A percentile compares a stretch with the other conserved stretches of the same genome.
Evolutionary conservation across 2,113 vertebrate species (phyloP).

Genomic region (Scopus umbretta): DNA sequence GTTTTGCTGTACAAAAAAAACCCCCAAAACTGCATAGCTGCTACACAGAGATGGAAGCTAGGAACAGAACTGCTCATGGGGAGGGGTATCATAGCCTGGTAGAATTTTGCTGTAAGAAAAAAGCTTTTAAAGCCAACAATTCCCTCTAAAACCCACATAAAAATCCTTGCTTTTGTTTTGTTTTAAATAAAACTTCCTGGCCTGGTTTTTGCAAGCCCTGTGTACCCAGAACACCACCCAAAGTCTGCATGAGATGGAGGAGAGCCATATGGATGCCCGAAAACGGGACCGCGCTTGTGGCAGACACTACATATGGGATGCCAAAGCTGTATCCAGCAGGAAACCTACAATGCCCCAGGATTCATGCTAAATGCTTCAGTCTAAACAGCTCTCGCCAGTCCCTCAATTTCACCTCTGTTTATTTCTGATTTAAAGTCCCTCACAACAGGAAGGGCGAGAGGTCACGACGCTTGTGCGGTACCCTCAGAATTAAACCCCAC

Average conservation of each 20-base stretch:
- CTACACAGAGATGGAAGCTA: background rate
- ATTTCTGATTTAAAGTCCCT: conserved; percentile 44
- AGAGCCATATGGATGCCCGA: background rate
- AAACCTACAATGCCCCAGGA: conserved; percentile 2
- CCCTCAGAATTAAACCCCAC: background rate
- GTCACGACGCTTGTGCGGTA: background rate
- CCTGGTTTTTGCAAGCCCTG: background rate
- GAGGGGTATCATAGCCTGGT: background rate
- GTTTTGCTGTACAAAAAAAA: conserved; percentile 3
- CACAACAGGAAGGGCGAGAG: conserved; percentile 38
- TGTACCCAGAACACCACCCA: background rate
- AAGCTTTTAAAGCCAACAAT: background rate
- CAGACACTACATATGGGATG: background rate
- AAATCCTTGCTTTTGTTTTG: background rate
- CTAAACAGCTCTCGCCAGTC: background rate
- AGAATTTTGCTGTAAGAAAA: background rate
- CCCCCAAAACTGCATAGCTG: background rate
- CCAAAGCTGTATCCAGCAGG: background rate
- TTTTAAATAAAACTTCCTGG: background rate
- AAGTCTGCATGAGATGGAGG: background rate
- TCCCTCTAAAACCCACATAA: background rate
- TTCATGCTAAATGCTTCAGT: background rate
- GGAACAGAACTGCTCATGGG: background rate
- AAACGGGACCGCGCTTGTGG: background rate
- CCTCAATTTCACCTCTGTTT: conserved; percentile 29